Evolutionary conservation across 2,888 invertebrate genomes (phyloP).

Genomic region (Agonopterix alstromeriana): DNA sequence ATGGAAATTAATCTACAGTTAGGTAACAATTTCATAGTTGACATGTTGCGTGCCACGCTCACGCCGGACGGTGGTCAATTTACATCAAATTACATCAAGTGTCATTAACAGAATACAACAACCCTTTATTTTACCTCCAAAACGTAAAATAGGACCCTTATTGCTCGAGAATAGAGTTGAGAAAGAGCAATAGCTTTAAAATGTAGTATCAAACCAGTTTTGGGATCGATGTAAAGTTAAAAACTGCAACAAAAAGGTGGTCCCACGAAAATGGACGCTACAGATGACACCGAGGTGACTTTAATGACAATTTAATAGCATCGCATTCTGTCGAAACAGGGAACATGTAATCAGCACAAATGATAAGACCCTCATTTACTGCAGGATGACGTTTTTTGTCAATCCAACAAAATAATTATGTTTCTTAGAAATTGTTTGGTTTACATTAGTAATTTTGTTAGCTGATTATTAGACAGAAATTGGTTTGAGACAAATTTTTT

Average conservation of each 20-base stretch:
- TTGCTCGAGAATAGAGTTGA: conserved; percentile 29
- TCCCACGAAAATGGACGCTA: conserved; percentile 59
- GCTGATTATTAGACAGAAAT: no score
- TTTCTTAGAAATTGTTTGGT: conserved; percentile 38
- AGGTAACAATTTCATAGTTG: conserved; percentile 71
- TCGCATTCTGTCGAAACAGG: conserved; percentile 58
- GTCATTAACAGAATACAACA: conserved; percentile 61
- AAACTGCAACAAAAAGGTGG: conserved; percentile 69
- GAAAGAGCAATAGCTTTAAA: conserved; percentile 20
- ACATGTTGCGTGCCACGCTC: conserved; percentile 64
- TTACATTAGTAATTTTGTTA: not conserved
- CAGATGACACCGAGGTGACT: conserved; percentile 71
- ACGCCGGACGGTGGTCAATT: conserved; percentile 58
- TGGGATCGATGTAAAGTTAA: conserved; percentile 48
- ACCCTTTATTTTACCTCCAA: conserved; percentile 25
- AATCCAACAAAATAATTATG: conserved; percentile 32
- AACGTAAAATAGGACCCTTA: conserved; percentile 24
- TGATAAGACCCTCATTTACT: conserved; percentile 56
- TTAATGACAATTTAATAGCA: conserved; percentile 76
- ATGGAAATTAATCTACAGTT: conserved; percentile 48
- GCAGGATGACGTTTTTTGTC: conserved; percentile 48
- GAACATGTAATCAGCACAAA: conserved; percentile 65
- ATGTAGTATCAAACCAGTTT: conserved; percentile 14
- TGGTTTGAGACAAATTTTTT: not conserved
- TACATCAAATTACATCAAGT: conserved; percentile 68